Percentiles rank a stretch among this genome's conserved stretches.
Evolutionary conservation across 2,888 invertebrate species (phyloP).

Genomic region (Ectobius pallidus): DNA sequence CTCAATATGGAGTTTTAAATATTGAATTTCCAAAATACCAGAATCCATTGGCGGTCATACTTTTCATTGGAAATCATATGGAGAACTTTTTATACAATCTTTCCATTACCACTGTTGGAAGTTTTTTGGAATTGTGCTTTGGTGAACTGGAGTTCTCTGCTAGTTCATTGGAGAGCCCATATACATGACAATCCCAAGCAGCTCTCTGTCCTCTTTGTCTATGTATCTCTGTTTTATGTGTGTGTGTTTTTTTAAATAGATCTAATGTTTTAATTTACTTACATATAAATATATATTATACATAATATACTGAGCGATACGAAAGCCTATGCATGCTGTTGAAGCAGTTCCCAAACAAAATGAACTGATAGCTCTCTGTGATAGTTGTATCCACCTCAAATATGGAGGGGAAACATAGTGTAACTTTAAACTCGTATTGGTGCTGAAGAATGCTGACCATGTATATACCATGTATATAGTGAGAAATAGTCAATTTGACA

Average conservation of each 20-base stretch:
- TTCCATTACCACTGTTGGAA: constrained; percentile 9
- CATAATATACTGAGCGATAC: constrained; percentile 38
- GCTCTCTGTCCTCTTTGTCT: constrained; percentile 34
- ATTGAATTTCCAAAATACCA: neutral
- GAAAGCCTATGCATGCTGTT: constrained; percentile 32
- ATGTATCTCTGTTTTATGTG: constrained; percentile 32
- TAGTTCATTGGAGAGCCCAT: constrained; percentile 36
- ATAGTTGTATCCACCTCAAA: constrained; percentile 35
- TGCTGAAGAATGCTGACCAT: constrained; percentile 37
- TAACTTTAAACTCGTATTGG: constrained; percentile 38
- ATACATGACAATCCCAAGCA: constrained; percentile 37
- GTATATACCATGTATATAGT: constrained; percentile 28
- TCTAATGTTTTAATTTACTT: constrained; percentile 35
- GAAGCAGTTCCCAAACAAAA: constrained; percentile 41
- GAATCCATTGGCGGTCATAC: neutral
- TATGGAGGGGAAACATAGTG: constrained; percentile 34
- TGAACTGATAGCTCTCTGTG: constrained; percentile 44
- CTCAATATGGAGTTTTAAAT: no score
- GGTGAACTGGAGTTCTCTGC: constrained; percentile 21
- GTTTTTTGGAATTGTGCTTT: constrained; percentile 18
- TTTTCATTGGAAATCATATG: neutral
- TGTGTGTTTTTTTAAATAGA: constrained; percentile 35
- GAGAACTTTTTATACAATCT: constrained; percentile 5
- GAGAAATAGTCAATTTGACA: constrained; percentile 27
- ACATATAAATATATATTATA: constrained; percentile 30